Percentiles rank a stretch among this genome's conserved stretches.
These are phyloP conservation scores for Meloidogyne floridensis DNA, from an alignment of 1,140 invertebrate species.

Conservation along the genomic window DNA sequence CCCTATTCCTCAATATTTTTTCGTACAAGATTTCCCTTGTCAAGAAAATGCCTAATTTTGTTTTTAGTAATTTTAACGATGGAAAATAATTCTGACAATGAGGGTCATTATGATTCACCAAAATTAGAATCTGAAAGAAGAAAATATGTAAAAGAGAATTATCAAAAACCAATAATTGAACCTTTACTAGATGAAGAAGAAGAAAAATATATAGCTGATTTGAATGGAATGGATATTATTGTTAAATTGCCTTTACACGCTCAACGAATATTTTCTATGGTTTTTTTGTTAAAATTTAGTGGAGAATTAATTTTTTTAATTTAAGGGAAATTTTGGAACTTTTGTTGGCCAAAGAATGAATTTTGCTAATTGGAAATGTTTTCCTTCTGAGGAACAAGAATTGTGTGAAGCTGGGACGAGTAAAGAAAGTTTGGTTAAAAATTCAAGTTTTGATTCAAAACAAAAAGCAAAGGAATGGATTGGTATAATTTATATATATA, in stretches of 20 bases:
- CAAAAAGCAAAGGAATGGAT: constrained; percentile 22
- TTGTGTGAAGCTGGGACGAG: neutral
- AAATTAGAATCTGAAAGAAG: neutral
- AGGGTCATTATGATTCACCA: neutral
- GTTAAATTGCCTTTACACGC: neutral
- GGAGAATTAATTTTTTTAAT: neutral
- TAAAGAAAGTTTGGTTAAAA: neutral
- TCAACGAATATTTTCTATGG: constrained; percentile 3
- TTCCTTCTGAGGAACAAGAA: neutral
- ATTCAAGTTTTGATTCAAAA: constrained; percentile 1
- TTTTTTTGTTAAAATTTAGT: neutral
- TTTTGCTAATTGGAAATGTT: constrained; percentile 31
- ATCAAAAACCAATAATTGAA: neutral
- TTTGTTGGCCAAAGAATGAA: constrained; percentile 37
- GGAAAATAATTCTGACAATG: neutral
- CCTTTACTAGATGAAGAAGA: neutral
- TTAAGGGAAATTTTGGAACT: constrained; percentile 37
- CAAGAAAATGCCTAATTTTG: neutral
- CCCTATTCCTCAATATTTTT: neutral
- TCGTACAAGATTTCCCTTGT: neutral
- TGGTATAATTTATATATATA: neutral
- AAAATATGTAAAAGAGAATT: neutral
- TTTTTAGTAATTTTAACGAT: neutral
- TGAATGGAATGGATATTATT: neutral
- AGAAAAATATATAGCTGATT: neutral